phyloP scores from a whole-genome alignment of 2,113 vertebrate genomes.

The Phainopepla nitens region DNA sequence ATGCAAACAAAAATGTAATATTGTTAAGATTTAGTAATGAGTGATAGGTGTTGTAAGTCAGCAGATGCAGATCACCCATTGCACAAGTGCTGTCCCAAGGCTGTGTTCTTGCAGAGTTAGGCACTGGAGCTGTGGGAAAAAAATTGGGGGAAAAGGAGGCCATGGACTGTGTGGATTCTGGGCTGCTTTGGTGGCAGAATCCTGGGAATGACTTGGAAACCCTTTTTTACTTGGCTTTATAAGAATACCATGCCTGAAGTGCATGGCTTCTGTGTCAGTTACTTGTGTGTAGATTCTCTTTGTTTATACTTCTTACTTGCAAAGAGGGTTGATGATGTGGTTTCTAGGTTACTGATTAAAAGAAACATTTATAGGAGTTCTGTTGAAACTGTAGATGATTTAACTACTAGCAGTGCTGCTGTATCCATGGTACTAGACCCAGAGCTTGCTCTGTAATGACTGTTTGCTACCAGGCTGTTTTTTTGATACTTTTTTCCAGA shows the following conservation, averaged over 20 bases:
- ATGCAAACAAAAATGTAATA: neutral
- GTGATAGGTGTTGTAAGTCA: neutral
- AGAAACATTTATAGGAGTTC: neutral
- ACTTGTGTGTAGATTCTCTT: neutral
- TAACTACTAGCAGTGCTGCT: neutral
- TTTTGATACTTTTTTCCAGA: conserved; percentile 67
- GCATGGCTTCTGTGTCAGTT: neutral
- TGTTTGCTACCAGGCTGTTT: neutral
- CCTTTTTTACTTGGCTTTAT: neutral
- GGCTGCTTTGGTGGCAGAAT: neutral
- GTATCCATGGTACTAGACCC: neutral
- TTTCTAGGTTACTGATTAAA: neutral
- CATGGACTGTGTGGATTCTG: neutral
- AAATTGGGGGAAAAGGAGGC: neutral
- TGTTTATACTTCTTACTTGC: neutral
- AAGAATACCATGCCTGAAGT: neutral
- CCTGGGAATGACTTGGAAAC: neutral
- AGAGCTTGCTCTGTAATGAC: neutral
- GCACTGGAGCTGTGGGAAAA: neutral
- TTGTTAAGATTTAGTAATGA: neutral
- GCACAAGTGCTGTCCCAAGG: neutral
- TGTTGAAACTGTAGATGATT: neutral
- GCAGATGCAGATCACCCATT: neutral
- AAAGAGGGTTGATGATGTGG: neutral
- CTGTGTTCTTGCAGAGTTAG: neutral